Evolutionary conservation across 1,140 invertebrate genomes (phyloP), one percentile per base, ranked within the genome.

Genomic region (Ceratosolen fusciceps): DNA sequence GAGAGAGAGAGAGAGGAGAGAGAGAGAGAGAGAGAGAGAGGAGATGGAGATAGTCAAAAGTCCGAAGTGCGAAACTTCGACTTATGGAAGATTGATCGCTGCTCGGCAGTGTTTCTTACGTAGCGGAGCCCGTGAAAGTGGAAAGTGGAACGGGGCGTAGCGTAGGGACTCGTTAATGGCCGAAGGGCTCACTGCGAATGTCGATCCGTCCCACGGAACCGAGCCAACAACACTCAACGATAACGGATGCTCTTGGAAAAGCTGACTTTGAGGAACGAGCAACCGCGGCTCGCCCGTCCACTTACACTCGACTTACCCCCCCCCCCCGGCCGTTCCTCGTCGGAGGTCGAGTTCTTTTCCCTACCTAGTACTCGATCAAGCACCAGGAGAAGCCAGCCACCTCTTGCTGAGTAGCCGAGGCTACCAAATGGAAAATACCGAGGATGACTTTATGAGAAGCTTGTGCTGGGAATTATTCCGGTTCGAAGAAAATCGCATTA

Each of bases 71-170:
- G 31, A 75, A 67, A 72, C 82, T 82, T 85, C 83, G 83, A 86
- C 83, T 83, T 82, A 83, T 79, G 68, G 80, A 87, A 88, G 87
- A 88, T 88, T 86, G 86, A 88, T 88, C 77, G 82, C 82, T 65
- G n/a, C n/a, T 34, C 24, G 70, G 72, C 1, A 58, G 71, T 80
- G 82, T 82, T 87, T 87, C 78, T 80, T 80, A 83, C 74, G 78
- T 77, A 4, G 31, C 7, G n/a, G 14, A 19, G 3, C n/a, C 8
- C 16, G 21, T 21, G 26, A 29, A 68, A 54, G n/a, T n/a, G 10
- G 21, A 60, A 54, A 75, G 31, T 10, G 19, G 37, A 24, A 74
- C 52, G 37, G 34, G 39, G 37, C 34, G 65, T 34, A 70, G 26
- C 39, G 39, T 56, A 24, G 71, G 26, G 60, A 83, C 83, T 86